phyloP scores from a whole-genome alignment of 1,140 invertebrate species.

The Pseudomyrmex dendroicus region DNA sequence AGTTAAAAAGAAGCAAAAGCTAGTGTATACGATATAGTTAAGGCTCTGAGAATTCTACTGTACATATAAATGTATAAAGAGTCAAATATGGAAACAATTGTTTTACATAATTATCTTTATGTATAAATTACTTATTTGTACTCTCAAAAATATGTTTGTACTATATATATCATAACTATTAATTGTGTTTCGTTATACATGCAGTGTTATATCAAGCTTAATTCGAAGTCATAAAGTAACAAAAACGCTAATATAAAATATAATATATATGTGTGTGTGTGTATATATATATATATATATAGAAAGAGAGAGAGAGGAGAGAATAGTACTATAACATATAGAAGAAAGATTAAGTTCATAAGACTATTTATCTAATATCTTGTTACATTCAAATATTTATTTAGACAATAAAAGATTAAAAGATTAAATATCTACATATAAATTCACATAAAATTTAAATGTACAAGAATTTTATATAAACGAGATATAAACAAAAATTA shows the following conservation, averaged over 20 bases:
- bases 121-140: not conserved
- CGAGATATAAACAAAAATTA: not conserved
- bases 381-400: not conserved
- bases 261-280: not conserved
- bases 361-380: too few species aligned
- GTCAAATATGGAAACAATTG: not conserved
- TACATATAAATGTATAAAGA: slow-evolving; percentile 38
- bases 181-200: not conserved
- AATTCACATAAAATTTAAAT: too few species aligned
- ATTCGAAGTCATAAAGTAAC: not conserved
- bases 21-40: slow-evolving; percentile 65
- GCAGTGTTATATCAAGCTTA: not conserved
- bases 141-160: not conserved
- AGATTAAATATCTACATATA: too few species aligned
- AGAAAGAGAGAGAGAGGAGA: too few species aligned
- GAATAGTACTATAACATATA: not conserved
- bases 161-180: not conserved
- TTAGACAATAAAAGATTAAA: too few species aligned
- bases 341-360: not conserved
- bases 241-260: not conserved
- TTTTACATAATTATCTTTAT: slow-evolving; percentile 6
- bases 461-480: not conserved
- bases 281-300: not conserved
- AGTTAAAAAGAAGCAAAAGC: slow-evolving; percentile 82
- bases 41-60: slow-evolving; percentile 25